Evolutionary conservation across 2,797 vertebrate genomes (phyloP).

Genomic region (Gila robusta): DNA sequence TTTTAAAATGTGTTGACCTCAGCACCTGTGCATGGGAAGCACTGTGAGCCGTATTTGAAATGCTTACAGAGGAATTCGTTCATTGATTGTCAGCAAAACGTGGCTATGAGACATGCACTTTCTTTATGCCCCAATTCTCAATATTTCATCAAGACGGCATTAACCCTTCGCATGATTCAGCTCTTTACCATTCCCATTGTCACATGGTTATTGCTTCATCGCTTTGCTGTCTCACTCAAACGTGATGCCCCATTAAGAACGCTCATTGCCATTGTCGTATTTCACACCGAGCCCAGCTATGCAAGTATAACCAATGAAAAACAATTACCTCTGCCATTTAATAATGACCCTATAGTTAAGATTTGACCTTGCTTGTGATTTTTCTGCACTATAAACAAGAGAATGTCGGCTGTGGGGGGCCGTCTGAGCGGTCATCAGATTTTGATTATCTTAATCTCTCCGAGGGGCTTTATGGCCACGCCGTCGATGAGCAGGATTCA

Average conservation of each 20-base stretch:
- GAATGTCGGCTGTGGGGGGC: background rate
- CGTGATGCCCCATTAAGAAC: slow-evolving; percentile 20
- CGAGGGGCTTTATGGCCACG: slow-evolving; percentile 52
- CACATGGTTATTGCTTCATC: background rate
- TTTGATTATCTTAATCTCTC: slow-evolving; percentile 56
- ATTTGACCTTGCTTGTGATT: slow-evolving; percentile 56
- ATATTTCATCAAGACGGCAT: slow-evolving; percentile 59
- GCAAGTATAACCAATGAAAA: slow-evolving; percentile 40
- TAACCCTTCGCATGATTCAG: slow-evolving; percentile 48
- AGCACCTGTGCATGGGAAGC: slow-evolving; percentile 26
- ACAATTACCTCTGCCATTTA: slow-evolving; percentile 38
- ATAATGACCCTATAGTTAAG: slow-evolving; percentile 34
- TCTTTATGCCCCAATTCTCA: slow-evolving; percentile 34
- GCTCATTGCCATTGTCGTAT: slow-evolving; percentile 31
- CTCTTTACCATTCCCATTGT: background rate
- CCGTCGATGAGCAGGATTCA: slow-evolving; percentile 48
- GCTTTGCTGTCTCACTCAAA: slow-evolving; percentile 32
- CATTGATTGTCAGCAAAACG: slow-evolving; percentile 57
- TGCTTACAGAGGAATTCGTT: slow-evolving; percentile 39
- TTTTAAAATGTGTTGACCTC: slow-evolving; percentile 26
- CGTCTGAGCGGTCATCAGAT: slow-evolving; percentile 48
- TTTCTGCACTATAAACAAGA: slow-evolving; percentile 54
- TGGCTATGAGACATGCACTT: slow-evolving; percentile 43
- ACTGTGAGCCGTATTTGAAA: slow-evolving; percentile 23
- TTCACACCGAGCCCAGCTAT: slow-evolving; percentile 9